These are phyloP conservation scores for Melanotaenia nigrans DNA, from an alignment of 2,797 vertebrate species.

Conservation along the genomic window DNA sequence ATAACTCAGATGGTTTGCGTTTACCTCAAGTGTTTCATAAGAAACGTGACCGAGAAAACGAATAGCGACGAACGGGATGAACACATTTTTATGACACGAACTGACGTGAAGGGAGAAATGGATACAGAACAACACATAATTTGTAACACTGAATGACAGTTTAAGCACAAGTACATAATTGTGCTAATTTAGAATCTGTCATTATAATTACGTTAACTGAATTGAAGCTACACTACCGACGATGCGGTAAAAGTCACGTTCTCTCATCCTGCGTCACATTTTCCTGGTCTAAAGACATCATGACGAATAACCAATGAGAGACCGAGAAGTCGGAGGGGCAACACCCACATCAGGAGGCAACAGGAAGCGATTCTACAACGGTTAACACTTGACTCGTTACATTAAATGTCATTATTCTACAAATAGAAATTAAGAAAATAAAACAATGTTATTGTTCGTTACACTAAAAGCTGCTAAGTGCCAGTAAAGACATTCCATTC, in stretches of 20 bases:
- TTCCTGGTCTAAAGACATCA: constrained; percentile 55
- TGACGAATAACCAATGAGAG: constrained; percentile 62
- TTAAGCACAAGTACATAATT: no score
- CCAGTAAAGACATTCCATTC: not conserved
- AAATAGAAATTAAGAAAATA: not conserved
- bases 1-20: accelerated
- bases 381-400: constrained; percentile 15
- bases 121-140: not conserved
- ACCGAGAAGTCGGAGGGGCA: constrained; percentile 24
- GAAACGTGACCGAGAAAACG: not conserved
- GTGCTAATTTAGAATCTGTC: no score
- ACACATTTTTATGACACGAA: not conserved
- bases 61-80: not conserved
- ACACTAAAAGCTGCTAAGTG: accelerated
- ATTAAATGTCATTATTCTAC: not conserved
- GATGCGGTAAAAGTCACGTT: constrained; percentile 79
- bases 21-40: not conserved
- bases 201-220: not conserved
- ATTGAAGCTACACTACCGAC: constrained; percentile 10
- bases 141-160: not conserved
- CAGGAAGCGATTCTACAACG: constrained; percentile 63
- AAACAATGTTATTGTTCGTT: no score
- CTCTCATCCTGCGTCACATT: constrained; percentile 83
- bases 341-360: constrained; percentile 69
- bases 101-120: not conserved